These are phyloP conservation scores for Choreutis nemorana DNA, from an alignment of 2,888 invertebrate genomes.

Conservation along the genomic window DNA sequence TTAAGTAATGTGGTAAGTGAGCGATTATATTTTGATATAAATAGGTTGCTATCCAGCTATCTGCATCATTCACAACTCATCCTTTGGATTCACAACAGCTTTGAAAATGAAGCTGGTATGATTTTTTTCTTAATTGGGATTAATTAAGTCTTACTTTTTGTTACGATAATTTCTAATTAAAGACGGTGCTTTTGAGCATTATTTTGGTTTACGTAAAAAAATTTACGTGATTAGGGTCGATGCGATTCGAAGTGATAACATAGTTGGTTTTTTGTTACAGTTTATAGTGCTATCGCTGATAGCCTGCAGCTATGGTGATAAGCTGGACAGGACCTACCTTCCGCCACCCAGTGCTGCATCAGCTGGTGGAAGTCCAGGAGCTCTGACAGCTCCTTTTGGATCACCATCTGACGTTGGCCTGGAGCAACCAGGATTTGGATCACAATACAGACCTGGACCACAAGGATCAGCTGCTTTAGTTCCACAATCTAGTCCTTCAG, in stretches of 20 bases:
- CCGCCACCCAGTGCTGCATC: conserved; percentile 45
- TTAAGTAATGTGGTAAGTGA: conserved; percentile 42
- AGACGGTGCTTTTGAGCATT: too few relatives aligned
- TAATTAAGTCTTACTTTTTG: too few relatives aligned
- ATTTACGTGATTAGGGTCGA: too few relatives aligned
- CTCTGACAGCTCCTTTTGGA: conserved; percentile 32
- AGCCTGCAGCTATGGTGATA: conserved; percentile 48
- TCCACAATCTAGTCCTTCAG: conserved; percentile 9
- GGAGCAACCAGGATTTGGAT: conserved; percentile 6
- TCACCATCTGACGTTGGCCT: conserved; percentile 8
- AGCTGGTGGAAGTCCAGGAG: conserved; percentile 50
- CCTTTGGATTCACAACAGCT: conserved; percentile 34
- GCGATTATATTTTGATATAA: conserved; percentile 57
- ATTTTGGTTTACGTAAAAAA: too few relatives aligned
- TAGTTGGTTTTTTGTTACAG: too few relatives aligned
- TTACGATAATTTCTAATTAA: too few relatives aligned
- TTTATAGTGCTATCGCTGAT: conserved; percentile 41
- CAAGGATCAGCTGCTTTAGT: conserved; percentile 9
- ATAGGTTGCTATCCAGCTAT: conserved; percentile 35
- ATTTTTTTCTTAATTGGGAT: not conserved
- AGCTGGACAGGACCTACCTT: conserved; percentile 50
- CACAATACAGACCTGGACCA: conserved; percentile 1
- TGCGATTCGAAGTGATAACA: too few relatives aligned
- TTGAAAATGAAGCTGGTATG: conserved; percentile 57
- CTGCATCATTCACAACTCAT: conserved; percentile 41